phyloP scores from a whole-genome alignment of 1,140 invertebrate genomes.

The Drosophila mauritiana region DNA sequence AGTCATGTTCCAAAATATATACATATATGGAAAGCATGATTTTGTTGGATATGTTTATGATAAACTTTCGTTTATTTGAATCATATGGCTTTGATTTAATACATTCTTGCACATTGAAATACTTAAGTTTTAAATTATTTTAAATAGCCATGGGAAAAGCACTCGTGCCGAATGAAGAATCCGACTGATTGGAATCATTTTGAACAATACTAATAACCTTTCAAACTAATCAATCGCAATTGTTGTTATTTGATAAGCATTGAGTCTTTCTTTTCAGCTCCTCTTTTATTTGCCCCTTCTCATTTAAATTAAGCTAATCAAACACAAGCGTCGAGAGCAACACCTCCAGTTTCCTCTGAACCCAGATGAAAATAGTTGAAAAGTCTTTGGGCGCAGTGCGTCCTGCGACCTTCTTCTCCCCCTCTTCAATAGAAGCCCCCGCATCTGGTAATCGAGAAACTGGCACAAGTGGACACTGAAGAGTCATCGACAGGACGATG shows the following conservation, averaged over 20 bases:
- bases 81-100: background rate
- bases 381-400: conserved; percentile 19
- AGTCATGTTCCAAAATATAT: too few species aligned
- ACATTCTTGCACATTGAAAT: background rate
- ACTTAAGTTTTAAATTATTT: background rate
- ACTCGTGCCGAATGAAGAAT: background rate
- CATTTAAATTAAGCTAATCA: conserved; percentile 34
- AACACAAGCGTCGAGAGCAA: conserved; percentile 21
- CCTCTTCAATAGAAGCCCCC: conserved; percentile 4
- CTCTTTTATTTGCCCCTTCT: background rate
- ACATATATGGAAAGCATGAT: too few species aligned
- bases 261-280: background rate
- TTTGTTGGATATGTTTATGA: too few species aligned
- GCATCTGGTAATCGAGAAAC: conserved; percentile 46
- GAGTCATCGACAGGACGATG: conserved; percentile 33
- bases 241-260: background rate
- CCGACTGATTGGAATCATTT: too few species aligned
- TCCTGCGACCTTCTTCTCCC: conserved; percentile 30
- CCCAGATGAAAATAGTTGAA: conserved; percentile 13
- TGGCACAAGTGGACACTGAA: conserved; percentile 64
- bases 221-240: background rate
- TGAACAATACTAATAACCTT: background rate
- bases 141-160: background rate
- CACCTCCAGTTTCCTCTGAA: conserved; percentile 10
- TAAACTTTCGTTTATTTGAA: too few species aligned